Conservation (phyloP, 2,113 vertebrate species). For the Macroglossus sobrinus region DNA sequence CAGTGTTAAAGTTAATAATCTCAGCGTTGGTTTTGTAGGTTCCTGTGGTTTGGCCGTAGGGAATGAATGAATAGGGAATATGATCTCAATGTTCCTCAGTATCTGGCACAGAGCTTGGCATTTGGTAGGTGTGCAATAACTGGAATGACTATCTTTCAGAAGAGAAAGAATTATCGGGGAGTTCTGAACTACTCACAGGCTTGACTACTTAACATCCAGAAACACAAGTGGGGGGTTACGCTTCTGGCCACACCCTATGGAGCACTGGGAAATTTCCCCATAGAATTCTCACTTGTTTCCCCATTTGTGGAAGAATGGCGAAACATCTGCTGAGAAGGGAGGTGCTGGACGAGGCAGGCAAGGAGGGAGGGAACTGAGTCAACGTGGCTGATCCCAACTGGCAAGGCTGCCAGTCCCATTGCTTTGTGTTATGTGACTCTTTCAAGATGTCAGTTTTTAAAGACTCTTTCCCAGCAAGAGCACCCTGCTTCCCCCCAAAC, state of each 20-base stretch:
- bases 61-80: too few relatives aligned
- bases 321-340: neutral
- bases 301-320: neutral
- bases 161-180: neutral
- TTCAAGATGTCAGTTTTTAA: slow-evolving; percentile 32
- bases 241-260: neutral
- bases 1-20: too few relatives aligned
- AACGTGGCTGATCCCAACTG: neutral
- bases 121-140: neutral
- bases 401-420: neutral
- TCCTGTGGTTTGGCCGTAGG: too few relatives aligned
- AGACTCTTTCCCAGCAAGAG: slow-evolving; percentile 32
- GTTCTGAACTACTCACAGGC: neutral
- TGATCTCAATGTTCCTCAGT: neutral
- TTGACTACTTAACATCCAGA: neutral
- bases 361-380: neutral
- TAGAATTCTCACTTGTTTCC: neutral
- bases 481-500: neutral
- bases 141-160: neutral
- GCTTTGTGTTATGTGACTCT: neutral
- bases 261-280: neutral
- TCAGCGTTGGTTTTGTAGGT: too few relatives aligned
- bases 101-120: neutral
- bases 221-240: too few relatives aligned
- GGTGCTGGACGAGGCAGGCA: neutral